Conservation (phyloP, 2,888 invertebrate genomes). For the Molorchus minor region DNA sequence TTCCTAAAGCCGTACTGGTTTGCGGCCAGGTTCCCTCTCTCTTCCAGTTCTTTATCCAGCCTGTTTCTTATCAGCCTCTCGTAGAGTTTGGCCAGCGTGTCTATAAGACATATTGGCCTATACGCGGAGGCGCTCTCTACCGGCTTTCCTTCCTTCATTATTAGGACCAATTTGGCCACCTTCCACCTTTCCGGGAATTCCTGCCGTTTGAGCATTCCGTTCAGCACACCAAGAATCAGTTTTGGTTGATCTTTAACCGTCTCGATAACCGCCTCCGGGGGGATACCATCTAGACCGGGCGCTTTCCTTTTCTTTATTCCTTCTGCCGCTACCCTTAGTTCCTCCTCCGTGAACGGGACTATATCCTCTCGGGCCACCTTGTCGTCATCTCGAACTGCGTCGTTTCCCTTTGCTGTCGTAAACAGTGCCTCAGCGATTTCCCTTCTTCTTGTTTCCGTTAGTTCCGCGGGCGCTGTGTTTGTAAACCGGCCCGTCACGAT, state of each 20-base stretch:
- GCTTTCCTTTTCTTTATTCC: not conserved
- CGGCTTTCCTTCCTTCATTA: not conserved
- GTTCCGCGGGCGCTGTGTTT: not conserved
- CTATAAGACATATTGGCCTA: constrained; percentile 31
- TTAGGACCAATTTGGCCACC: not conserved
- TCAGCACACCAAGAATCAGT: not conserved
- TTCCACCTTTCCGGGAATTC: not conserved
- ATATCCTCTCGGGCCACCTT: not conserved
- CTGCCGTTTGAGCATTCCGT: not conserved
- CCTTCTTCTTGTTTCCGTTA: not conserved
- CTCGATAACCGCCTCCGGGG: not conserved
- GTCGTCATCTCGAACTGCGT: not conserved
- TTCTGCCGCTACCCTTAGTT: not conserved
- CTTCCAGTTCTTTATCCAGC: constrained; percentile 17
- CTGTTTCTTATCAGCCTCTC: constrained; percentile 28
- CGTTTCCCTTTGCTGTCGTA: not conserved
- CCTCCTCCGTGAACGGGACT: not conserved
- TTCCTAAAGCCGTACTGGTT: constrained; percentile 34
- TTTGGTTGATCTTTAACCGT: not conserved
- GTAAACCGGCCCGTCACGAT: not conserved
- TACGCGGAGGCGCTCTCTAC: not conserved
- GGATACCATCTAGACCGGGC: not conserved
- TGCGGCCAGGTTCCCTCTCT: constrained; percentile 13
- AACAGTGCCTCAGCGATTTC: not conserved
- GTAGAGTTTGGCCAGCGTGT: constrained; percentile 25